phyloP scores from a whole-genome alignment of 2,113 vertebrate species.

The Leptobrachium ailaonicum region DNA sequence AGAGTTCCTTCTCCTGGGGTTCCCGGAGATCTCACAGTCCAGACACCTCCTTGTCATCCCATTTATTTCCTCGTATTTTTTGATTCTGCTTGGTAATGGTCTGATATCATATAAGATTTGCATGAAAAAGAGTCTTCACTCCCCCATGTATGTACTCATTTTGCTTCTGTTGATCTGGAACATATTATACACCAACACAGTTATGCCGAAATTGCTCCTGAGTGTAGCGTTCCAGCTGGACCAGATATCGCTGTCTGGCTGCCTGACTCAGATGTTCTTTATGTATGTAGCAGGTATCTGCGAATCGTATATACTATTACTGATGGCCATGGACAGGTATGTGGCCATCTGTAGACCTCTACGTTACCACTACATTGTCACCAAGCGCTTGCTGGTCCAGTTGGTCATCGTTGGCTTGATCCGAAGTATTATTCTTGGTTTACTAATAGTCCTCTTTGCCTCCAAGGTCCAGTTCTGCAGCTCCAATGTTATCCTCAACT shows the following conservation, averaged over 20 bases:
- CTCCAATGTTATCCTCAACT: conserved; percentile 54
- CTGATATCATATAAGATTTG: neutral
- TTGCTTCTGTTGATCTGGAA: neutral
- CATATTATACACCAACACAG: neutral
- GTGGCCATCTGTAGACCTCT: neutral
- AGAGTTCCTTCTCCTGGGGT: neutral
- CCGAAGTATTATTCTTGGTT: neutral
- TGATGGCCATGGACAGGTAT: conserved; percentile 24
- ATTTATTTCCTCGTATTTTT: neutral
- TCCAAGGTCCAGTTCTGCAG: conserved; percentile 53
- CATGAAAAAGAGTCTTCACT: conserved; percentile 4
- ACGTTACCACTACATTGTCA: conserved; percentile 7
- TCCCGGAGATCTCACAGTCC: conserved; percentile 5
- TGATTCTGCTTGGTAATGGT: neutral
- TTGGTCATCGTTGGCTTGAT: neutral
- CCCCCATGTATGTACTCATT: conserved; percentile 15
- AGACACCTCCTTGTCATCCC: neutral
- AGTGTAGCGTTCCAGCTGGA: neutral
- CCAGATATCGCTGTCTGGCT: neutral
- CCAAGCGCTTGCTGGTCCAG: neutral
- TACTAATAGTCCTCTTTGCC: conserved; percentile 7
- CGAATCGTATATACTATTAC: neutral
- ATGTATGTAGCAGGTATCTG: neutral
- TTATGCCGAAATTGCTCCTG: conserved; percentile 13
- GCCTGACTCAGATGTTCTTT: conserved; percentile 25